Conservation (phyloP, 2,888 invertebrate genomes). For the Embidobia sp. region DNA sequence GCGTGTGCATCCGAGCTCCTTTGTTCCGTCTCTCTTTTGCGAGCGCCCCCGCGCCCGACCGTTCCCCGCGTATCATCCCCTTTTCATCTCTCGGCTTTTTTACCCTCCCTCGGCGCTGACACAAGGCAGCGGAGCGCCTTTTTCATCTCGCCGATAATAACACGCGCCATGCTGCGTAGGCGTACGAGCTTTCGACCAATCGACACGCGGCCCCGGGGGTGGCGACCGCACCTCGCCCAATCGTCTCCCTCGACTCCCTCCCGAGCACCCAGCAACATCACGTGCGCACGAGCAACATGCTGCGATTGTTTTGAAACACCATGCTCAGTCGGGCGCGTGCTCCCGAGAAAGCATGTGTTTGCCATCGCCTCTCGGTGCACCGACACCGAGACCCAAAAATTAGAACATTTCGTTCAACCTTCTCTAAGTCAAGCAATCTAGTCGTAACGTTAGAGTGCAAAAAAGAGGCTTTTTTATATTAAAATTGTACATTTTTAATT, state of each 20-base stretch:
- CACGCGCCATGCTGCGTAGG: conserved; percentile 79
- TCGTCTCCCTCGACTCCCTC: conserved; percentile 39
- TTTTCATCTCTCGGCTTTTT: conserved; percentile 49
- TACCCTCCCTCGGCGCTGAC: conserved; percentile 39
- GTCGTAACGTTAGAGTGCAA: too few species aligned
- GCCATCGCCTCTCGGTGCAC: too few species aligned
- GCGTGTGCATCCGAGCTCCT: conserved; percentile 57
- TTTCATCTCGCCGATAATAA: conserved; percentile 61
- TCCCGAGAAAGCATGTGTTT: conserved; percentile 60
- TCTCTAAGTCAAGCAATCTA: too few species aligned
- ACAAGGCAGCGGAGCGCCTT: conserved; percentile 48
- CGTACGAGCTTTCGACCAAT: conserved; percentile 76
- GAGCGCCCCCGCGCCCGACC: conserved; percentile 60
- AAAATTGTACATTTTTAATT: too few species aligned
- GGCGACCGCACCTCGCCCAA: conserved; percentile 64
- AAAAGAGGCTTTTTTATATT: too few species aligned
- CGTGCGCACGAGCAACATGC: conserved; percentile 78
- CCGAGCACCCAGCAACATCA: conserved; percentile 72
- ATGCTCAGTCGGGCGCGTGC: conserved; percentile 76
- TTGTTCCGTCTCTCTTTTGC: conserved; percentile 51
- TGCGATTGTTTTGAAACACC: conserved; percentile 41
- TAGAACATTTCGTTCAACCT: too few species aligned
- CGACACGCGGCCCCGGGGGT: conserved; percentile 69
- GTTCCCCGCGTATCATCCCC: conserved; percentile 46
- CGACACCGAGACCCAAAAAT: too few species aligned